Evolutionary conservation across 1,140 invertebrate genomes (phyloP), one percentile per base, ranked within the genome.

Genomic region (Liolophura sinensis): DNA sequence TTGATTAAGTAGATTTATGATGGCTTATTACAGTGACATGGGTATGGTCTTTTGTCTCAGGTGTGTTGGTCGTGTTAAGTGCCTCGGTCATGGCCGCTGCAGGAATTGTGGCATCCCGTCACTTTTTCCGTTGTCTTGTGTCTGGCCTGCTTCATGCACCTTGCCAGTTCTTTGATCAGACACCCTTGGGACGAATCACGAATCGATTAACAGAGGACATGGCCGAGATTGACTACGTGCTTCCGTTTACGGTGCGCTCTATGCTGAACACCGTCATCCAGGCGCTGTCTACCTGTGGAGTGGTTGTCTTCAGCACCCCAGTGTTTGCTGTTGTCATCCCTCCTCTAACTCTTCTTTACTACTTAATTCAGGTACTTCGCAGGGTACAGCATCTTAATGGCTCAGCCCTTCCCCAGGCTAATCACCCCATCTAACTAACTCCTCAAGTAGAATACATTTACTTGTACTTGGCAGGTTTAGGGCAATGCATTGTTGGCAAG

Each of bases 251-350:
- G 60, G 65, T 89, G 0, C 78, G 85, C n/a, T 85, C 84, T 47
- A 78, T 83, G 68, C 58, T 84, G 15, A 82, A 78, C 61, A 76
- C 78, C 24, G 66, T 82, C 59, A 88, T 91, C 77, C 85, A 94
- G 90, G 92, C 95, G 18, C 79, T 95, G 67, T 91, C 91, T 27
- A 94, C 94, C 15, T 84, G 97, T 70, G 88, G 93, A 78, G 92
- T 97, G 49, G 95, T 97, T 80, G 91, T 92, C 85, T 89, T 89
- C 78, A 92, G 91, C 68, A 96, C 94, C 57, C 94, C 95, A 0
- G 87, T 91, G 75, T 95, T 96, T 85, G 78, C 93, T 67, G 82
- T 87, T 20, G 89, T 94, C 51, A 90, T 96, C 67, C 68, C 96
- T 70, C 93, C 94, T n/a, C 90, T 98, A 74, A 91, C 89, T 56